These are phyloP conservation scores for Lapara coniferarum DNA, from an alignment of 2,888 invertebrate genomes.

Conservation along the genomic window DNA sequence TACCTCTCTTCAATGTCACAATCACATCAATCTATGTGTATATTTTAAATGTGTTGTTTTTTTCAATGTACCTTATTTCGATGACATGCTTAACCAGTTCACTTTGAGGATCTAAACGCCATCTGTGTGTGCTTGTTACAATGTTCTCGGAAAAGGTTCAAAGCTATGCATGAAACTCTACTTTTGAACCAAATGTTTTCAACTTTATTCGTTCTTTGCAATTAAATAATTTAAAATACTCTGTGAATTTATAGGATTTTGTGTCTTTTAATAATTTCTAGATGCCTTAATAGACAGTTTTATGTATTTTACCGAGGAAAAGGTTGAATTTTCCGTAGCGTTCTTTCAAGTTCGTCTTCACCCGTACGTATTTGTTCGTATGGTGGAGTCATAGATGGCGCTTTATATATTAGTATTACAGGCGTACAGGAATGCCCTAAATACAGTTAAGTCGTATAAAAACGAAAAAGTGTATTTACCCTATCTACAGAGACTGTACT, in stretches of 20 bases:
- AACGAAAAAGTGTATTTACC: too few relatives aligned
- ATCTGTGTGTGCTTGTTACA: neutral
- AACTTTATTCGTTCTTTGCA: neutral
- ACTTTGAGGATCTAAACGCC: neutral
- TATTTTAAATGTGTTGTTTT: too few relatives aligned
- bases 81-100: too few relatives aligned
- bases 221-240: neutral
- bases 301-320: neutral
- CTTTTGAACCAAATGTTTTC: neutral
- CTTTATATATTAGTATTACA: neutral
- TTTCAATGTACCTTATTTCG: too few relatives aligned
- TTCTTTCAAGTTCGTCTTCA: too few relatives aligned
- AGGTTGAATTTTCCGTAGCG: neutral
- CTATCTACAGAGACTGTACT: neutral
- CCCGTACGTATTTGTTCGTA: neutral
- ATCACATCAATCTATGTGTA: too few relatives aligned
- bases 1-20: too few relatives aligned
- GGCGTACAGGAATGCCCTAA: neutral
- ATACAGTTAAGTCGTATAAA: neutral
- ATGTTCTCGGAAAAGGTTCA: neutral
- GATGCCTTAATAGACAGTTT: neutral
- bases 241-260: neutral
- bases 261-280: neutral
- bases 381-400: conserved; percentile 4
- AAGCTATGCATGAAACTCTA: neutral